Evolutionary conservation across 2,888 invertebrate genomes (phyloP), one percentile per base, ranked within the genome.

Genomic region (Nezara viridula): DNA sequence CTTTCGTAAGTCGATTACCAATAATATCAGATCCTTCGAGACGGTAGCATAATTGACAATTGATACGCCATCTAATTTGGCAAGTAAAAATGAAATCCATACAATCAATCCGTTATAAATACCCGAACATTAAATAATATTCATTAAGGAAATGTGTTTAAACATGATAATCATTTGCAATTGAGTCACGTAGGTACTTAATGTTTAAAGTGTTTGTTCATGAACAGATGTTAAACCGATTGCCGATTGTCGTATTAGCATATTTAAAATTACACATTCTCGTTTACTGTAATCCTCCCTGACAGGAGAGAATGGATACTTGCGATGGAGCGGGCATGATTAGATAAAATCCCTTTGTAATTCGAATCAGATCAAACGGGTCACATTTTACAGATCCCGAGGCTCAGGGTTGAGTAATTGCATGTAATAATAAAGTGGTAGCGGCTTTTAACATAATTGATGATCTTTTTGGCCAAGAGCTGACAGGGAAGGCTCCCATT

Each of bases 321-420:
- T 81, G 32, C 4, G 77, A 19, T 40, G 37, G 77, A 77, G 21
- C 77, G 44, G 44, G 81, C 2, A n/a, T 44, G 44, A 81, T 81
- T 81, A 81, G 81, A 81, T 81, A 81, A 81, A 81, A 81, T 81
- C 81, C 81, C 81, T 81, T 44, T 81, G 81, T 81, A 81, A 81
- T 81, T 81, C 81, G 44, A 81, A 81, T 40, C n/a, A 81, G 81
- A 81, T 81, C 24, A 81, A 81, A 81, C 81, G 81, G n/a, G 40
- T 24, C n/a, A 81, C 44, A 47, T 81, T 81, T 81, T 81, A 44
- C 66, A 73, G 66, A 73, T 73, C 66, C 81, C 44, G 12, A 14
- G 44, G 81, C 44, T 37, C n/a, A 32, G 37, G 37, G 27, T 27
- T 81, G 81, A 81, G 81, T 81, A 81, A 81, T 81, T 81, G 81